These are phyloP conservation scores for Geophilus truncorum DNA, from an alignment of 2,888 invertebrate species.

Conservation along the genomic window DNA sequence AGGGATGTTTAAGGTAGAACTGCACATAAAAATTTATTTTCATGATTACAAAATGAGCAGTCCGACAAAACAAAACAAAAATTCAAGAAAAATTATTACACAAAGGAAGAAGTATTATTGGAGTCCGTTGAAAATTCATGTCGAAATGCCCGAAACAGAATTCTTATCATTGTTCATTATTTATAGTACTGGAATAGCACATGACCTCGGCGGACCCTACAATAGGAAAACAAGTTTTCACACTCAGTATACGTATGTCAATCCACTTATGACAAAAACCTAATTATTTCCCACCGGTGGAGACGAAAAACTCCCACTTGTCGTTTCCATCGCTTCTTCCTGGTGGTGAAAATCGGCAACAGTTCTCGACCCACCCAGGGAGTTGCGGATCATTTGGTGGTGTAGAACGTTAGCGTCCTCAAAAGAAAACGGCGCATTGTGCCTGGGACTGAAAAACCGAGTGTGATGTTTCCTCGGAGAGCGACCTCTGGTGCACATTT, in stretches of 20 bases:
- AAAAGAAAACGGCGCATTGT: conserved; percentile 10
- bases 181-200: neutral
- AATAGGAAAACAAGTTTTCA: conserved; percentile 7
- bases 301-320: conserved; percentile 28
- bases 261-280: neutral
- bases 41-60: neutral
- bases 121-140: conserved; percentile 14
- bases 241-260: neutral
- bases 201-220: conserved; percentile 3
- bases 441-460: conserved; percentile 21
- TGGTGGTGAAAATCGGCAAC: neutral
- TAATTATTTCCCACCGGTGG: conserved; percentile 27
- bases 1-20: no score
- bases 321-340: conserved; percentile 32
- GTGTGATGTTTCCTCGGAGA: conserved; percentile 66
- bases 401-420: neutral
- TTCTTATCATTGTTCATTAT: neutral
- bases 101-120: neutral
- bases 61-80: neutral
- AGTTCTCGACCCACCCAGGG: neutral
- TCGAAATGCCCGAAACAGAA: neutral
- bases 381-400: neutral
- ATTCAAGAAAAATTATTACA: neutral
- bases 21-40: neutral
- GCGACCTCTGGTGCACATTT: conserved; percentile 76